Evolutionary conservation across 2,113 vertebrate species (phyloP).

Genomic region (Datnioides undecimradiatus): DNA sequence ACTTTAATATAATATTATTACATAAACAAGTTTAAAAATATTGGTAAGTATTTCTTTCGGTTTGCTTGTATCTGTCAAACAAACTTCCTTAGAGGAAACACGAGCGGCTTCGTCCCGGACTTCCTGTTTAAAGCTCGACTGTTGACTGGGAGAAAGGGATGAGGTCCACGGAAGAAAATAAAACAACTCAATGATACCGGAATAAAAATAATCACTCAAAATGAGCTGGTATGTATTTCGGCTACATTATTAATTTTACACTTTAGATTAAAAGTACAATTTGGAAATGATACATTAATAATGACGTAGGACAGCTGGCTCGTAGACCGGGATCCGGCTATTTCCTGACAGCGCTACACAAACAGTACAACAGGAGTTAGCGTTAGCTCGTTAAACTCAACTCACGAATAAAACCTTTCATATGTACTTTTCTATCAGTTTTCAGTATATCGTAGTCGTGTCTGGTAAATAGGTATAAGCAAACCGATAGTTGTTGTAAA

Average conservation of each 20-base stretch:
- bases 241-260: not conserved
- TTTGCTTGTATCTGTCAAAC: not conserved
- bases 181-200: conserved; percentile 66
- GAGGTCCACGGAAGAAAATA: conserved; percentile 64
- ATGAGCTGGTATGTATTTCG: conserved; percentile 86
- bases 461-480: not conserved
- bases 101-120: conserved; percentile 46
- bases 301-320: not conserved
- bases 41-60: not conserved
- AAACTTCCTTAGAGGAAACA: conserved; percentile 58
- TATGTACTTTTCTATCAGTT: rapidly evolving
- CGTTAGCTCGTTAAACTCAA: conserved; percentile 46
- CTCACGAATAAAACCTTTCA: not conserved
- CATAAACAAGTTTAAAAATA: not conserved
- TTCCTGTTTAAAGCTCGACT: conserved; percentile 65
- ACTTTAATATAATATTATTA: no score
- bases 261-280: not conserved
- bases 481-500: not conserved
- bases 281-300: not conserved
- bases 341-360: conserved; percentile 59
- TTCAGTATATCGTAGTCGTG: no score
- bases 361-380: conserved; percentile 28
- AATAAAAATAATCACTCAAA: conserved; percentile 68
- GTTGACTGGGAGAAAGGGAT: conserved; percentile 64
- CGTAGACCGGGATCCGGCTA: conserved; percentile 55